Evolutionary conservation across 2,888 invertebrate species (phyloP).

Genomic region (Platynereis dumerilii): DNA sequence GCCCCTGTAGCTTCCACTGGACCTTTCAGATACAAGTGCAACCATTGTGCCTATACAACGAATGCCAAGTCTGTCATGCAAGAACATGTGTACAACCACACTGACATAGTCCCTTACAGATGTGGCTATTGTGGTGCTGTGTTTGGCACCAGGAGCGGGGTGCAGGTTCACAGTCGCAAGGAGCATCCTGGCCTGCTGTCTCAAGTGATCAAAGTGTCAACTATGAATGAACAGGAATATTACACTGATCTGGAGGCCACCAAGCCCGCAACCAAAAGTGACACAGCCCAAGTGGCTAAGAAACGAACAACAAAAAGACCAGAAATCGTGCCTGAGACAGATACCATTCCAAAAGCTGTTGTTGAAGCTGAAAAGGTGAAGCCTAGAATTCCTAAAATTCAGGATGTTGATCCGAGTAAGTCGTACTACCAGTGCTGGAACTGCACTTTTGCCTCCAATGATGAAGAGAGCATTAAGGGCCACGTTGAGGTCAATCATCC

Average conservation of each 20-base stretch:
- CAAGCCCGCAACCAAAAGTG: background rate
- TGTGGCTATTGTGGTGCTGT: slow-evolving; percentile 30
- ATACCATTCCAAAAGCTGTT: background rate
- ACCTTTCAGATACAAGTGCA: slow-evolving; percentile 18
- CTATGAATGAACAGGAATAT: slow-evolving; percentile 13
- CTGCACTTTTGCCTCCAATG: slow-evolving; percentile 20
- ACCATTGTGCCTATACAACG: slow-evolving; percentile 34
- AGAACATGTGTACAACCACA: slow-evolving; percentile 40
- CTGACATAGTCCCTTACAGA: slow-evolving; percentile 34
- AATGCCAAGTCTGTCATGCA: slow-evolving; percentile 32
- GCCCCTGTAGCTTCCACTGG: background rate
- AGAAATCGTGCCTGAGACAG: background rate
- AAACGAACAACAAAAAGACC: background rate
- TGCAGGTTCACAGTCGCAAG: slow-evolving; percentile 23
- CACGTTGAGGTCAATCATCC: background rate
- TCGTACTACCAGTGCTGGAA: slow-evolving; percentile 26
- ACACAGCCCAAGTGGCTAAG: background rate
- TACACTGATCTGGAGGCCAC: slow-evolving; percentile 8
- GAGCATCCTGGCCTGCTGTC: slow-evolving; percentile 21
- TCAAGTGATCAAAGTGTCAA: slow-evolving; percentile 17
- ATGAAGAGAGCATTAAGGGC: background rate
- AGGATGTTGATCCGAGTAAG: slow-evolving; percentile 20
- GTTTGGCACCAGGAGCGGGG: slow-evolving; percentile 31
- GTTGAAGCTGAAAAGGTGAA: background rate
- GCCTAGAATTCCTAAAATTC: slow-evolving; percentile 19